A percentile compares a stretch with the other conserved stretches of the same genome.
Conservation (phyloP, 2,797 vertebrate species). For the Myoxocephalus aenaeus region DNA sequence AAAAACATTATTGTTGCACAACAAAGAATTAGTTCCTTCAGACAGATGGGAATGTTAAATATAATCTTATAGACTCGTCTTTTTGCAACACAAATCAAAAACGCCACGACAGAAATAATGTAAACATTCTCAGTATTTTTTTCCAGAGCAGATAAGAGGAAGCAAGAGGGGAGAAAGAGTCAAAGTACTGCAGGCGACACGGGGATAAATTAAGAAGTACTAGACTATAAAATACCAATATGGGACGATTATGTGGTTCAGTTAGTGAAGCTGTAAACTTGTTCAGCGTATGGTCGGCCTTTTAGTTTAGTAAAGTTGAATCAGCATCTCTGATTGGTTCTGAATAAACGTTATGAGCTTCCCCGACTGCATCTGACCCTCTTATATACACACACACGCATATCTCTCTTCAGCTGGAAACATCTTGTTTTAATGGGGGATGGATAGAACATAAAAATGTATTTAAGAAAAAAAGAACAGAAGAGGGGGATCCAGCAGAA, state of each 20-base stretch:
- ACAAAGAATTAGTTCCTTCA: constrained; percentile 60
- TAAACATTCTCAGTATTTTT: constrained; percentile 67
- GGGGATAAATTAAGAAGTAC: neutral
- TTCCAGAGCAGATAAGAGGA: constrained; percentile 26
- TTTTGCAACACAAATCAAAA: constrained; percentile 56
- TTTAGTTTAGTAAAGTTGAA: constrained; percentile 6
- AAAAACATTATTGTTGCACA: constrained; percentile 67
- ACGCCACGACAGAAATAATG: constrained; percentile 67
- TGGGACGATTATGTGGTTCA: neutral
- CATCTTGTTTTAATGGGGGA: constrained; percentile 25
- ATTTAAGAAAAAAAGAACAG: constrained; percentile 20
- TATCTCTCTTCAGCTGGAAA: constrained; percentile 2
- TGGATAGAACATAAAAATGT: constrained; percentile 14
- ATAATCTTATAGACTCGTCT: constrained; percentile 44
- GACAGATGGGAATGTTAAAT: constrained; percentile 73
- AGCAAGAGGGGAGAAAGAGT: constrained; percentile 2
- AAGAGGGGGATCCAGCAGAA: constrained; percentile 40
- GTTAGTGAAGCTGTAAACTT: neutral
- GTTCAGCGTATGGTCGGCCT: neutral
- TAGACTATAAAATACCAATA: neutral
- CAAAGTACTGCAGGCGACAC: neutral
- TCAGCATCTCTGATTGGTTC: neutral
- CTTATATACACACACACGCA: too few relatives aligned
- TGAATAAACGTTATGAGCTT: neutral
- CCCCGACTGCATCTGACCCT: neutral